Conservation (phyloP, 2,113 vertebrate genomes). For the Indicator maculatus region DNA sequence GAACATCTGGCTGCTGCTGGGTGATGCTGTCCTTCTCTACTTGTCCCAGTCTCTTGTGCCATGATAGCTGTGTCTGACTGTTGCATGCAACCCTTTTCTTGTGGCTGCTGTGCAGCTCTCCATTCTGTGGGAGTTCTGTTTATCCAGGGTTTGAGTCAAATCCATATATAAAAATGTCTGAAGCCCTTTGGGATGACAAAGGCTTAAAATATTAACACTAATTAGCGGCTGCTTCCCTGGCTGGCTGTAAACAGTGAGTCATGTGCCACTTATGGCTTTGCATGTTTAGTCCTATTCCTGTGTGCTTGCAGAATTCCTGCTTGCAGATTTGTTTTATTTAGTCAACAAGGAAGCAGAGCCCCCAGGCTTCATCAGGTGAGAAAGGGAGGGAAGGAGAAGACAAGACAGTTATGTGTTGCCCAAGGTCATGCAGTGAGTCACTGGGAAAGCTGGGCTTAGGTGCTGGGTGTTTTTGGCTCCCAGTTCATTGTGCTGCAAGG, state of each 20-base stretch:
- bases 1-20: background rate
- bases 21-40: background rate
- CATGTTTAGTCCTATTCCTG: constrained; percentile 62
- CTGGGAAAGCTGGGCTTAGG: background rate
- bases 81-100: background rate
- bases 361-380: background rate
- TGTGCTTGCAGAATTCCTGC: background rate
- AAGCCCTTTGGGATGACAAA: constrained; percentile 17
- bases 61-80: background rate
- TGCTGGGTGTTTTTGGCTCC: constrained; percentile 7
- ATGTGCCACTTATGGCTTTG: constrained; percentile 58
- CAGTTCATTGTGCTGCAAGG: constrained; percentile 21
- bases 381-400: background rate
- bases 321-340: constrained; percentile 28
- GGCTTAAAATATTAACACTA: constrained; percentile 61
- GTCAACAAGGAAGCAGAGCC: background rate
- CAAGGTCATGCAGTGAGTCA: constrained; percentile 39
- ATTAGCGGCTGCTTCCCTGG: constrained; percentile 42
- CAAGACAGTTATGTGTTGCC: background rate
- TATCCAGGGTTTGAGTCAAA: constrained; percentile 16
- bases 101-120: background rate
- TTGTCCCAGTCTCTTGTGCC: fast-evolving
- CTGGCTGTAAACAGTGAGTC: constrained; percentile 64
- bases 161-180: constrained; percentile 15
- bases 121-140: constrained; percentile 19